Evolutionary conservation across 2,113 vertebrate species (phyloP).

Genomic region (Chunga burmeisteri): DNA sequence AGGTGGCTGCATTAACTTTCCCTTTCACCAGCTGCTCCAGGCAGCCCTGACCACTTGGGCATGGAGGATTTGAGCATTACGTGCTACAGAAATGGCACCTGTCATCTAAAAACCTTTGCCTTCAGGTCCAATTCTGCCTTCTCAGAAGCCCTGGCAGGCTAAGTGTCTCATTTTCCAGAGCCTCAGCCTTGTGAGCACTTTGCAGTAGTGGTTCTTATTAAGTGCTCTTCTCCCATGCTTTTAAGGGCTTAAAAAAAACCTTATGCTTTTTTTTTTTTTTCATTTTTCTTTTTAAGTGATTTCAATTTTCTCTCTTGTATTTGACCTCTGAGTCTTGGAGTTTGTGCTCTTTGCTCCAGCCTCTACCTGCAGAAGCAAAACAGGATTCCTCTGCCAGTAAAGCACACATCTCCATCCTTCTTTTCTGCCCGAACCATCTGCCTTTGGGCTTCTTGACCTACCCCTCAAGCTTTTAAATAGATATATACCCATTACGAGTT

Average conservation of each 20-base stretch:
- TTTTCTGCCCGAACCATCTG: neutral
- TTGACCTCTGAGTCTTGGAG: neutral
- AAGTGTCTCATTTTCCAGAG: neutral
- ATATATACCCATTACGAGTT: neutral
- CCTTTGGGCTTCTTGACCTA: neutral
- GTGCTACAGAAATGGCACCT: neutral
- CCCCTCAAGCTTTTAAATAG: neutral
- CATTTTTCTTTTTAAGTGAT: neutral
- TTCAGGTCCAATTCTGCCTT: constrained; percentile 1
- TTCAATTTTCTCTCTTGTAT: neutral
- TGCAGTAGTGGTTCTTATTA: neutral
- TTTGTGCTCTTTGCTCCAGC: neutral
- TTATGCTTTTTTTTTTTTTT: neutral
- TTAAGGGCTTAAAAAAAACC: neutral
- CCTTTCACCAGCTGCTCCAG: neutral
- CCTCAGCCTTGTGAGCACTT: neutral
- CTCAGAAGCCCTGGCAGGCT: neutral
- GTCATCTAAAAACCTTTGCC: neutral
- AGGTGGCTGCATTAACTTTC: neutral
- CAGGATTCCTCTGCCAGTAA: neutral
- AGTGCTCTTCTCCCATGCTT: neutral
- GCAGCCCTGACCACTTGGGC: neutral
- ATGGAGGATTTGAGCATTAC: neutral
- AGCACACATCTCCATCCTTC: neutral
- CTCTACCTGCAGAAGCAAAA: neutral